Base-by-base conservation (phyloP, 2,888 invertebrate genomes). In the Lasioglossum oenotherae region DNA sequence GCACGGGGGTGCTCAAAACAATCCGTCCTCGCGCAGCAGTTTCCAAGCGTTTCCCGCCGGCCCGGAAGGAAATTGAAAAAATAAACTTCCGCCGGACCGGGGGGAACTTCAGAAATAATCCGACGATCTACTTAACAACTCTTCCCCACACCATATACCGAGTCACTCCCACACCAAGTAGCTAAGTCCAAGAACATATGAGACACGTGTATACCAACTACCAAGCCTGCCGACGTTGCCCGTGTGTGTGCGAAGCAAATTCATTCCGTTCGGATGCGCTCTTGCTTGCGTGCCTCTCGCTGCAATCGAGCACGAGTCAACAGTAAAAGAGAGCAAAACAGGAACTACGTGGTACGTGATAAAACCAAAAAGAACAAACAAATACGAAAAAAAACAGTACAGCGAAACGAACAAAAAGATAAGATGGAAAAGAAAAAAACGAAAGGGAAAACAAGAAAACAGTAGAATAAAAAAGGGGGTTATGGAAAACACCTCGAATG, bases 231-330 rank as follows among this genome's bases (percentile, higher is more conserved):
- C 72, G 44, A 83, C 31, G 46, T 80, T 73, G 78, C 78, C 77
- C 64, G 88, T 88, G 93, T 91, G 93, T 71, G 92, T 91, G 93
- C 93, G 93, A 92, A 89, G 92, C 93, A 93, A 90, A 89, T 93
- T 92, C 88, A 81, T 87, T 88, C 90, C 76, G 87, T 93, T 94
- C 94, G 94, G 93, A 93, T 93, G 94, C 94, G 94, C 94, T 94
- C 94, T 95, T 95, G 95, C 94, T 93, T 94, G 95, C 91, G 94
- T 94, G 94, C 94, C 94, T 93, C 93, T 93, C 92, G 92, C 91
- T 92, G 93, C 92, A 92, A 90, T 89, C 83, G 80, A 85, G 79
- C 82, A 79, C 74, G 77, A 81, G 27, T 80, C 71, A 77, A 78
- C n/a, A 19, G 31, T 71, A 67, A 60, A 72, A 78, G 19, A 41